phyloP scores from a whole-genome alignment of 2,113 vertebrate genomes.

The Corynorhinus townsendii region DNA sequence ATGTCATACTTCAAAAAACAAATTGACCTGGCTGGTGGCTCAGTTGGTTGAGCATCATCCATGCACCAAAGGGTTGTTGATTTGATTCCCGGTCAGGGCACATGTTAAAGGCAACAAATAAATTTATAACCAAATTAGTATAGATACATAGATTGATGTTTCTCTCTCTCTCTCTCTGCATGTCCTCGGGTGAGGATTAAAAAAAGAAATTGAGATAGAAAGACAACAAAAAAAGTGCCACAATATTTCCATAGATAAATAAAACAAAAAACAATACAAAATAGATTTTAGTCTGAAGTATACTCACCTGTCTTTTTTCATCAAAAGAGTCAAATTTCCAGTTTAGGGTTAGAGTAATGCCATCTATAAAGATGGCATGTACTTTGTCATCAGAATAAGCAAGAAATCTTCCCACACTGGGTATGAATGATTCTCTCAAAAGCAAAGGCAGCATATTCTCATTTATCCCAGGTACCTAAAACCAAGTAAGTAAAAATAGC shows the following conservation, averaged over 20 bases:
- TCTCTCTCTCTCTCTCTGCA: neutral
- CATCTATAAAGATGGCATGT: conserved; percentile 77
- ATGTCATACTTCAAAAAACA: conserved; percentile 36
- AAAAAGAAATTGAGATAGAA: conserved; percentile 6
- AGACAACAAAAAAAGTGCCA: neutral
- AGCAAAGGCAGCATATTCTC: conserved; percentile 69
- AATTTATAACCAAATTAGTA: neutral
- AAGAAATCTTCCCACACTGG: conserved; percentile 72
- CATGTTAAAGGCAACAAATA: neutral
- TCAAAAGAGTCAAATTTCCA: conserved; percentile 76
- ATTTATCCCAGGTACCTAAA: conserved; percentile 70
- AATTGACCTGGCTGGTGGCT: neutral
- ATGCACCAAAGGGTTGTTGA: neutral
- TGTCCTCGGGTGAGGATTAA: neutral
- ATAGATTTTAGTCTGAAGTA: neutral
- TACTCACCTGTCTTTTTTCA: conserved; percentile 70
- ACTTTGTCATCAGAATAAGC: conserved; percentile 82
- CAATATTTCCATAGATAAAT: neutral
- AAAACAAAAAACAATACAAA: neutral
- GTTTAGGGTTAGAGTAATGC: conserved; percentile 74
- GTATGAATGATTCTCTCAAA: conserved; percentile 74
- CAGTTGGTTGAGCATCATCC: neutral
- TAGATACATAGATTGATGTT: neutral
- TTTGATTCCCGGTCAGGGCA: neutral
- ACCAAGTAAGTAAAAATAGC: conserved; percentile 50